Evolutionary conservation across 2,113 vertebrate genomes (phyloP).

Genomic region (Paraplagusia blochii): DNA sequence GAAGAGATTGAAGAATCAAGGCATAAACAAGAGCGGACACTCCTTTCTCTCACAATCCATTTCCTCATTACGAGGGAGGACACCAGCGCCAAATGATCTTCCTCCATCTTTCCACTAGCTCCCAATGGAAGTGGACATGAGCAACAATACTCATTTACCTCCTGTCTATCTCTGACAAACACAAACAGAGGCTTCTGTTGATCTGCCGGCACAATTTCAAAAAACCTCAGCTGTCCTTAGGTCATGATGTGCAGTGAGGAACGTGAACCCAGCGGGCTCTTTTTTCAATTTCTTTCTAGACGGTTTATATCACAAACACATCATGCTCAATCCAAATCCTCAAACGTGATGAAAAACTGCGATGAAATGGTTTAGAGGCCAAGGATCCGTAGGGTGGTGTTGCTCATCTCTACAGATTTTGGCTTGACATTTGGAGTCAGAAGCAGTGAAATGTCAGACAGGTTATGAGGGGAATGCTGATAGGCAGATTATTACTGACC

Average conservation of each 20-base stretch:
- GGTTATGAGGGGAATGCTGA: slow-evolving; percentile 71
- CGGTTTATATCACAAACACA: slow-evolving; percentile 34
- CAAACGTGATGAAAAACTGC: slow-evolving; percentile 16
- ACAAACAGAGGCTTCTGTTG: slow-evolving; percentile 18
- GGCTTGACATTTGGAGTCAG: slow-evolving; percentile 67
- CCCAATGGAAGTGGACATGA: slow-evolving; percentile 50
- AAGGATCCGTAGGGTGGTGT: slow-evolving; percentile 21
- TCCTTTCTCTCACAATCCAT: slow-evolving; percentile 54
- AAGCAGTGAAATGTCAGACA: slow-evolving; percentile 64
- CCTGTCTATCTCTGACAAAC: slow-evolving; percentile 36
- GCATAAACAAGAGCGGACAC: slow-evolving; percentile 49
- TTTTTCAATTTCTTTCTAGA: slow-evolving; percentile 46
- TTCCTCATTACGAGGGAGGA: slow-evolving; percentile 39
- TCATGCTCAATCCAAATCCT: slow-evolving; percentile 27
- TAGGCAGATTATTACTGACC: slow-evolving; percentile 66
- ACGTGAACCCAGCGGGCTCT: slow-evolving; percentile 19
- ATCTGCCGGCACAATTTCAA: slow-evolving; percentile 14
- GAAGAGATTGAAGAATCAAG: slow-evolving; percentile 61
- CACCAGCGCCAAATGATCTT: slow-evolving; percentile 36
- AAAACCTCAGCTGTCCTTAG: slow-evolving; percentile 4
- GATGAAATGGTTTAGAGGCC: slow-evolving; percentile 21
- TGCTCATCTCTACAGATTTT: slow-evolving; percentile 47
- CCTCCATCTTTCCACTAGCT: slow-evolving; percentile 34
- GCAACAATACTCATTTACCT: slow-evolving; percentile 59
- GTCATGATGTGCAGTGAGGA: too few species aligned